Base-by-base conservation (phyloP, 2,113 vertebrate species). In the Mesitornis unicolor region DNA sequence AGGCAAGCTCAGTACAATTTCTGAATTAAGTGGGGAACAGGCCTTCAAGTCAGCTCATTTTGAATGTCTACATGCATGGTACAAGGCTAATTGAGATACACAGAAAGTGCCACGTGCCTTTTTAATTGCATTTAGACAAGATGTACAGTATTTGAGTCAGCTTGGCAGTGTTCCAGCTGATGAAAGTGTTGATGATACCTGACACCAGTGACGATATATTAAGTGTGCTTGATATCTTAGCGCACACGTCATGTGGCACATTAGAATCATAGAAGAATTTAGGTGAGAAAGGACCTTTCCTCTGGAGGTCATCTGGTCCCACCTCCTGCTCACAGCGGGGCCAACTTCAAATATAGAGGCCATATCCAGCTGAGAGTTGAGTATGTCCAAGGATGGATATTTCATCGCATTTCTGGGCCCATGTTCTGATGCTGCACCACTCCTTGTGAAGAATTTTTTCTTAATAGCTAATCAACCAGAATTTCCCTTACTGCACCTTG, bases 91-190 rank as follows among this genome's bases (percentile, higher is more conserved):
- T 77, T 95, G 95, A 96, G 87, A 94, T 88, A 68, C 71, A 88
- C 42, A 88, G 73, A 82, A 90, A 59, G 47, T 86, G 86, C 51
- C 77, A 42, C 69, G 48, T 93, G 83, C 76, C 81, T 90, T 84
- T 85, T 87, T 53, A 89, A 95, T 96, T 95, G 59, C 69, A 16
- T 86, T 94, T 84, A 95, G 91, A 89, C 77, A 63, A 95, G 82
- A 80, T 89, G 69, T 81, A 67, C 68, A 71, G 79, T 93, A 90
- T 87, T 96, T 97, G 93, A 93, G 89, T 92, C 94, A 96, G 85
- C 79, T 86, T 9, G 43, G 77, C 86, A 60, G 59, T 4, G 21
- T 80, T 96, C 87, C 94, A 96, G 50, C 63, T 92, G 89, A 90
- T 84, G 64, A 64, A 76, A 97, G 42, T 64, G 47, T 70, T 93